Base-by-base conservation (phyloP, 2,888 invertebrate genomes). In the Coremacera marginata region DNA sequence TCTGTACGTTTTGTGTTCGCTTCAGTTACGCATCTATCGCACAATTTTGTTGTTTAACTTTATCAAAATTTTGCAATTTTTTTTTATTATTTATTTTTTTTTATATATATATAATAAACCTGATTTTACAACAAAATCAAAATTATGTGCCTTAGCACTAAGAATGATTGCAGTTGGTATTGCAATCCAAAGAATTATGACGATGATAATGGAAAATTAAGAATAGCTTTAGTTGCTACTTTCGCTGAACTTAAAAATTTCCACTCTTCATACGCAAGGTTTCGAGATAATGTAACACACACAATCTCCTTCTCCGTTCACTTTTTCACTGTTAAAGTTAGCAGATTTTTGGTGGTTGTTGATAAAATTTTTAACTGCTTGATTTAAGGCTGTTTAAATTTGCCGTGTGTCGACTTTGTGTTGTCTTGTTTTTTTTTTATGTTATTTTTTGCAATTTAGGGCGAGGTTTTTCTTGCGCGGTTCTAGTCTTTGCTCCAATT, bases 1-100 rank as follows among this genome's bases (percentile, higher is more conserved):
- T 80, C 65, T 79, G 75, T 80, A 63, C 60, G 74, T 67, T 78
- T 77, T 27, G 70, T 62, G 74, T 75, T 75, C 72, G 75, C 70
- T 76, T 76, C 55, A 77, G 76, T 67, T 75, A 71, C 70, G 60
- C 19, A 55, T 77, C 25, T 25, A 25, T 49, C 14, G 14, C 37
- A 49, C n/a, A 19, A 22, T 5, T 9, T 51, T 57, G 37, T 57
- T 8, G 16, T n/a, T 22, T 25, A 22, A 25, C 71, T 19, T 49
- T 44, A 22, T 68, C 44, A 49, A 44, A 25, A 49, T 44, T 68
- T 57, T n/a, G 19, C 31, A 31, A 34, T 27, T 37, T 57, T 57
- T 71, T 27, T 57, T 22, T 71, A 34, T 31, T 31, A 5, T n/a
- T 34, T 55, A 57, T 70, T 70, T 34, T n/a, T 31, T 34, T 44